These are phyloP conservation scores for Tursiops truncatus DNA, from an alignment of 2,113 vertebrate species.

Conservation along the genomic window DNA sequence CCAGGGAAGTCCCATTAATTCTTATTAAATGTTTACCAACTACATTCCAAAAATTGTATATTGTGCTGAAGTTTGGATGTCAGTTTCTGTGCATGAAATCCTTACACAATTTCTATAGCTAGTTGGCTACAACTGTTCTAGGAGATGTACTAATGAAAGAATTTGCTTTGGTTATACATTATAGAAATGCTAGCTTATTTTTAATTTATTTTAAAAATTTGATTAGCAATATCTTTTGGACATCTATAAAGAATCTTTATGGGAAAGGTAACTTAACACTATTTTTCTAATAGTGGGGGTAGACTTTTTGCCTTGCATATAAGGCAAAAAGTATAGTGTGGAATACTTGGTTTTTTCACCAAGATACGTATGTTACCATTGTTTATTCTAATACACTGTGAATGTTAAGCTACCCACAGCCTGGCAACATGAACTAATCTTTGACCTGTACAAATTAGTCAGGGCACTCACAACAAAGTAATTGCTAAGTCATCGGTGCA, in stretches of 20 bases:
- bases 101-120: not conserved
- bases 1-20: not conserved
- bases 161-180: not conserved
- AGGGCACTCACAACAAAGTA: conserved; percentile 85
- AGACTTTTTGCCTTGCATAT: conserved; percentile 62
- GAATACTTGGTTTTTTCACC: conserved; percentile 72
- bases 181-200: not conserved
- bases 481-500: conserved; percentile 83
- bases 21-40: conserved; percentile 34
- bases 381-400: conserved; percentile 82
- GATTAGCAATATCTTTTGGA: not conserved
- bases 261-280: not conserved
- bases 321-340: conserved; percentile 35
- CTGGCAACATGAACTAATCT: conserved; percentile 85
- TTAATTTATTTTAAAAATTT: not conserved
- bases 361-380: conserved; percentile 75
- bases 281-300: not conserved
- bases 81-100: not conserved
- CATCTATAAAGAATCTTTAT: not conserved
- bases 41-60: not conserved
- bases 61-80: not conserved
- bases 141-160: not conserved
- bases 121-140: not conserved
- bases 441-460: conserved; percentile 88
- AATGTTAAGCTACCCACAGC: conserved; percentile 83